Evolutionary conservation across 2,888 invertebrate genomes (phyloP).

Genomic region (Campopleginae sp.): DNA sequence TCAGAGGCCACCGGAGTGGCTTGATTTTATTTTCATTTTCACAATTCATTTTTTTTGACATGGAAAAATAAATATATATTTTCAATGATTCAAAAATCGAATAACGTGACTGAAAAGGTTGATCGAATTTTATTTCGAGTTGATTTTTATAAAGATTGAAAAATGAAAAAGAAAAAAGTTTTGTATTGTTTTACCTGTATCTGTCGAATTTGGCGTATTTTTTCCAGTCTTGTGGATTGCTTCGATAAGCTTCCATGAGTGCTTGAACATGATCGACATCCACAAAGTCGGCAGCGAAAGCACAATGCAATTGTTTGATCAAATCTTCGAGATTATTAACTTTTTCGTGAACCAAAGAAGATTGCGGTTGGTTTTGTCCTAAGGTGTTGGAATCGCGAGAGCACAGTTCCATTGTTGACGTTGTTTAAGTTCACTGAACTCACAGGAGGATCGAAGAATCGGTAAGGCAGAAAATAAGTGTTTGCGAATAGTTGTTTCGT

Average conservation of each 20-base stretch:
- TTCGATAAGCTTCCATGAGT: conserved; percentile 92
- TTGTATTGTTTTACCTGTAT: conserved; percentile 87
- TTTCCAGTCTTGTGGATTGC: conserved; percentile 95
- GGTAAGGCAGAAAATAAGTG: not conserved
- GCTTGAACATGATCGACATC: conserved; percentile 96
- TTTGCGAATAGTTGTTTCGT: not conserved
- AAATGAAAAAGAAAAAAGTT: conserved; percentile 18
- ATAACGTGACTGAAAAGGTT: too few relatives aligned
- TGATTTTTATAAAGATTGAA: not conserved
- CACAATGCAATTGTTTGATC: conserved; percentile 89
- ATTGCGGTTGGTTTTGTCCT: conserved; percentile 44
- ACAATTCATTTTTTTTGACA: too few relatives aligned
- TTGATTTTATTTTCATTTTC: too few relatives aligned
- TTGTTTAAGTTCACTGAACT: conserved; percentile 28
- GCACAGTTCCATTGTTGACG: conserved; percentile 73
- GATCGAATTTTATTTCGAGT: not conserved
- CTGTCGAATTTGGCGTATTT: conserved; percentile 97
- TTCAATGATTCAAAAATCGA: too few relatives aligned
- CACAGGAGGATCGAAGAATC: not conserved
- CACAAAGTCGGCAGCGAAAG: conserved; percentile 92
- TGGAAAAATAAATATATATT: too few relatives aligned
- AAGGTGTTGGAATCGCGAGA: conserved; percentile 57
- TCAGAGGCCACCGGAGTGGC: too few relatives aligned
- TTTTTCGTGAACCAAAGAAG: conserved; percentile 63
- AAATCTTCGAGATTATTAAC: conserved; percentile 86